Conservation (phyloP, 2,888 invertebrate genomes). For the Eupithecia dodoneata region DNA sequence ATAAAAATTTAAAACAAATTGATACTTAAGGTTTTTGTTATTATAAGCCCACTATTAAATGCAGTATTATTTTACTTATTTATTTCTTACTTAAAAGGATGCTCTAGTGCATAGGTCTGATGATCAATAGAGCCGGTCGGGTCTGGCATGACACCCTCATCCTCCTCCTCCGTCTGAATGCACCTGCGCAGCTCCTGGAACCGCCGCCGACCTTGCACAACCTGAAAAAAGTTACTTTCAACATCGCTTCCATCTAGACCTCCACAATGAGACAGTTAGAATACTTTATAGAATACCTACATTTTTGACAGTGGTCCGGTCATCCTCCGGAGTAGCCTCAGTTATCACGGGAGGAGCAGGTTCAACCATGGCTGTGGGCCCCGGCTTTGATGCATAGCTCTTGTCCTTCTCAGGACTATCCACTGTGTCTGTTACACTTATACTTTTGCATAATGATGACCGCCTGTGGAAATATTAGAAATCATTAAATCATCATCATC, state of each 20-base stretch:
- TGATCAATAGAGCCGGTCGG: slow-evolving; percentile 70
- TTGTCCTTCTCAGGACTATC: slow-evolving; percentile 60
- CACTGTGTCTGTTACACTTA: slow-evolving; percentile 59
- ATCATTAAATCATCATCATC: not conserved
- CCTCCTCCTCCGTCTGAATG: slow-evolving; percentile 95
- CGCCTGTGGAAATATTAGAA: slow-evolving; percentile 53
- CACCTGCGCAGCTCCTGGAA: slow-evolving; percentile 93
- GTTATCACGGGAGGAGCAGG: slow-evolving; percentile 39
- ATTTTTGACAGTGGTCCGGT: slow-evolving; percentile 71
- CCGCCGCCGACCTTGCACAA: slow-evolving; percentile 87
- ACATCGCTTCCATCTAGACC: no score
- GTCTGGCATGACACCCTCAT: slow-evolving; percentile 87
- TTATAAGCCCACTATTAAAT: no score
- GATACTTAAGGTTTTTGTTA: no score
- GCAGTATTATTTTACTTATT: no score
- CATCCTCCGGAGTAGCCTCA: slow-evolving; percentile 55
- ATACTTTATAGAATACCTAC: slow-evolving; percentile 40
- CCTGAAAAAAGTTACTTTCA: slow-evolving; percentile 55
- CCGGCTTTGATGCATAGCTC: slow-evolving; percentile 47
- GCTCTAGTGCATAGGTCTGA: slow-evolving; percentile 87
- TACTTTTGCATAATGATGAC: slow-evolving; percentile 71
- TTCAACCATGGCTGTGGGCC: slow-evolving; percentile 51
- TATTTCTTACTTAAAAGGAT: slow-evolving; percentile 87
- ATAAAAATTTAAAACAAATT: no score
- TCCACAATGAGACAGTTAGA: no score